Evolutionary conservation across 2,888 invertebrate genomes (phyloP), one percentile per base, ranked within the genome.

Genomic region (Hirtodrosophila cameraria): DNA sequence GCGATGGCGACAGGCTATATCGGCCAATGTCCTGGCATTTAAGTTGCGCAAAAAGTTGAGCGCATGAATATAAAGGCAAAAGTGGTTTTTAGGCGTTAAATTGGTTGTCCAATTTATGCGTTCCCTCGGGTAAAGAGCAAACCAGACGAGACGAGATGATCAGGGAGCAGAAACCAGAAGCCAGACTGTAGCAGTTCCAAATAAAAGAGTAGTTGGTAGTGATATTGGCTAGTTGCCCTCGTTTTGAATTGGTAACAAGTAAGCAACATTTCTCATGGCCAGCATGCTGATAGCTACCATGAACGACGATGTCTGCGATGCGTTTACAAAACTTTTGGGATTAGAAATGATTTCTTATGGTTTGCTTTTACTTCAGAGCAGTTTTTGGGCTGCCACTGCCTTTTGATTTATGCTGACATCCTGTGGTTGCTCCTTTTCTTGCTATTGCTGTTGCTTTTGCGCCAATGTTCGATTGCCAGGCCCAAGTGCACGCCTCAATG

Each of bases 341-440:
- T 86, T 86, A 76, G 79, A 81, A 83, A 85, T 83, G 86, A 82
- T 82, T 82, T 82, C 83, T 82, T 82, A 76, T 79, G 76, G 67
- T 53, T 72, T 59, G 54, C 39, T 52, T 54, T 57, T 30, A 38
- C 46, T 48, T 48, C 11, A 48, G 39, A n/a, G 20, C 64, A 49
- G 31, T 46, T 53, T 49, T 57, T 59, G 16, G 16, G 27, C 27
- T 59, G 61, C 48, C 59, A 38, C 62, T 68, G 70, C 75, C 75
- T 79, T 84, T 87, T 88, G 88, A 88, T 88, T 88, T 88, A 88
- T 88, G 85, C 79, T 88, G 88, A 87, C 88, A 85, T 78, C 75
- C 75, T 80, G 70, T 84, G 57, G 73, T 57, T 69, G 60, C 46
- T 42, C 33, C 38, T 55, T 53, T 7, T 50, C 30, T 42, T 53